Evolutionary conservation across 2,797 vertebrate genomes (phyloP).

Genomic region (Austrolebias charrua): DNA sequence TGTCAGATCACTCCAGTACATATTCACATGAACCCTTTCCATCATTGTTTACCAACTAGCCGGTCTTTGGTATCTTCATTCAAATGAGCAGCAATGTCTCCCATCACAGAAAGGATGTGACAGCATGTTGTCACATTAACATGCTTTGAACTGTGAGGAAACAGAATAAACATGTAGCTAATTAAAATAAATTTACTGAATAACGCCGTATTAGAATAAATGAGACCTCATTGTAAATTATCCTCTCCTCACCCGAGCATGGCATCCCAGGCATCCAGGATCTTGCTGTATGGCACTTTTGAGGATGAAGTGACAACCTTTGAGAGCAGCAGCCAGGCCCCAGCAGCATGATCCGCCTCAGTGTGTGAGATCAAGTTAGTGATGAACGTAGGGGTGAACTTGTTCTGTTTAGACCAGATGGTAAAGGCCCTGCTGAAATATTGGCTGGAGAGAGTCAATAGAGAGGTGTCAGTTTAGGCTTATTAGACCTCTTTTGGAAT

Average conservation of each 20-base stretch:
- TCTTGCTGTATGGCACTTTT: conserved; percentile 75
- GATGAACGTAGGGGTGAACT: conserved; percentile 82
- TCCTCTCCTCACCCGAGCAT: conserved; percentile 77
- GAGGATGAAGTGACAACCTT: conserved; percentile 81
- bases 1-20: not conserved
- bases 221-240: no score
- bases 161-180: not conserved
- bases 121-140: conserved; percentile 70
- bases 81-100: conserved; percentile 83
- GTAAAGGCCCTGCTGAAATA: conserved; percentile 89
- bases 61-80: conserved; percentile 76
- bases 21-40: not conserved
- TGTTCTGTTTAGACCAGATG: conserved; percentile 86
- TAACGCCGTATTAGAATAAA: no score
- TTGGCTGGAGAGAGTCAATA: conserved; percentile 66
- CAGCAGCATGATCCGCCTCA: conserved; percentile 73
- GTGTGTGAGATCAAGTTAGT: conserved; percentile 86
- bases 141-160: conserved; percentile 58
- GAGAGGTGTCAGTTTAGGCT: no score
- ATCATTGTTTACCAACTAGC: conserved; percentile 80
- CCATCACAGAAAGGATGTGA: conserved; percentile 88
- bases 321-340: conserved; percentile 92
- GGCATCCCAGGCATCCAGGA: conserved; percentile 86
- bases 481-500: no score
- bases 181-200: not conserved